Base-by-base conservation (phyloP, 2,797 vertebrate genomes). In the Lagodon rhomboides region DNA sequence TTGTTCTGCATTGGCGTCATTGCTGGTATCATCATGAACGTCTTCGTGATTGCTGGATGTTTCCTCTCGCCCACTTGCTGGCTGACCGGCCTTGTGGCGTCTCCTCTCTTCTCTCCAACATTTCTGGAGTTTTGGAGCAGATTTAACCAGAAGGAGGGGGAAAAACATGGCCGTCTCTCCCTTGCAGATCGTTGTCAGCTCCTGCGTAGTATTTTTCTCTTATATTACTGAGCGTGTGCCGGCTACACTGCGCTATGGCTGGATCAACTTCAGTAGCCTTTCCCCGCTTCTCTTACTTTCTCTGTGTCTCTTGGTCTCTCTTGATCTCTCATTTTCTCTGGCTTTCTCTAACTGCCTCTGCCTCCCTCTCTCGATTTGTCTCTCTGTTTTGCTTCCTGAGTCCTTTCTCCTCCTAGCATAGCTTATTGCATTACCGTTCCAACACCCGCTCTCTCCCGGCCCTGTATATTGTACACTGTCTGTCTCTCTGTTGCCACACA, bases 361-460 rank as follows among this genome's bases (percentile, higher is more conserved):
- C 73, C 85, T 87, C 68, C 85, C 77, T 91, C 84, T 82, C 75
- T 59, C 79, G 73, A 75, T 84, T 68, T 87, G 67, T 77, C 80
- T 85, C 74, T 81, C 89, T 85, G 82, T 85, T 90, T 87, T 87
- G 83, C 76, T 91, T 89, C 82, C 89, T 82, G 80, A 92, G 86
- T 82, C 75, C 85, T 86, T 82, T 66, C 84, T 84, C 85, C 76
- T 79, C 60, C 69, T 70, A 79, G 75, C 80, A 76, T 54, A 84
- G 87, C 89, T 92, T 75, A 84, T 74, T 84, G 75, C 87, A 72
- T 83, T 80, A 74, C 78, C 46, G 79, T 80, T 87, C 84, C 82
- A 73, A 85, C 77, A 79, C 80, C 72, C 79, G 78, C 74, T 90
- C 82, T 87, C 38, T 38, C 38, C 80, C 41, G 83, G 79, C 76